A percentile compares a stretch with the other conserved stretches of the same genome.
These are phyloP conservation scores for Chrysopilus asiliformis DNA, from an alignment of 2,888 invertebrate species.

Conservation along the genomic window DNA sequence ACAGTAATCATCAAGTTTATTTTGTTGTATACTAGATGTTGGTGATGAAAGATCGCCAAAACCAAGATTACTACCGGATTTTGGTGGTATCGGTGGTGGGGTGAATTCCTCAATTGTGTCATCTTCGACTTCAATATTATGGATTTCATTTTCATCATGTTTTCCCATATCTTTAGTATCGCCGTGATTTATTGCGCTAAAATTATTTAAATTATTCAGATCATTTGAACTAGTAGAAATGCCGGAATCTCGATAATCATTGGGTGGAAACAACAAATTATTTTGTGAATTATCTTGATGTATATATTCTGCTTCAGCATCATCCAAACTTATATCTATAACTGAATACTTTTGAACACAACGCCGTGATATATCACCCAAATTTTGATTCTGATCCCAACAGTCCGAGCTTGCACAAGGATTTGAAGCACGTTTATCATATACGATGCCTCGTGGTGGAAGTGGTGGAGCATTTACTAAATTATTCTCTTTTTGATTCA, in stretches of 20 bases:
- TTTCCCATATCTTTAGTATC: slow-evolving; percentile 3
- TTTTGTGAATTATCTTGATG: slow-evolving; percentile 16
- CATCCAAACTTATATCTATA: slow-evolving; percentile 40
- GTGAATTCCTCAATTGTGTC: slow-evolving; percentile 28
- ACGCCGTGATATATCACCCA: slow-evolving; percentile 17
- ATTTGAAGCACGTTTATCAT: slow-evolving; percentile 36
- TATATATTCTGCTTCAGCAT: slow-evolving; percentile 30
- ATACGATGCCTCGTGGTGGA: slow-evolving; percentile 59
- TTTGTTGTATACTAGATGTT: slow-evolving; percentile 10
- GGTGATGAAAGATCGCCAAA: too few relatives aligned
- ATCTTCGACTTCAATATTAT: slow-evolving; percentile 27
- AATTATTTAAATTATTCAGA: slow-evolving; percentile 26
- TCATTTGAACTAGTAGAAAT: slow-evolving; percentile 35
- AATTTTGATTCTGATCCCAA: slow-evolving; percentile 20
- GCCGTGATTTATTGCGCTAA: slow-evolving; percentile 19
- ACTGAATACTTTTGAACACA: slow-evolving; percentile 35
- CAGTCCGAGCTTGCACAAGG: slow-evolving; percentile 33
- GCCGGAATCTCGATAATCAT: slow-evolving; percentile 35
- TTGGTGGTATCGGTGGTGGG: slow-evolving; percentile 34
- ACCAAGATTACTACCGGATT: slow-evolving; percentile 14
- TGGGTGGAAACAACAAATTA: slow-evolving; percentile 20
- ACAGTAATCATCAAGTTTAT: too few relatives aligned
- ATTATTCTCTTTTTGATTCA: slow-evolving; percentile 29
- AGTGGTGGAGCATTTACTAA: slow-evolving; percentile 56
- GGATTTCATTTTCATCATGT: slow-evolving; percentile 1